Conservation (phyloP, 1,140 invertebrate species). For the Penaeus vannamei region DNA sequence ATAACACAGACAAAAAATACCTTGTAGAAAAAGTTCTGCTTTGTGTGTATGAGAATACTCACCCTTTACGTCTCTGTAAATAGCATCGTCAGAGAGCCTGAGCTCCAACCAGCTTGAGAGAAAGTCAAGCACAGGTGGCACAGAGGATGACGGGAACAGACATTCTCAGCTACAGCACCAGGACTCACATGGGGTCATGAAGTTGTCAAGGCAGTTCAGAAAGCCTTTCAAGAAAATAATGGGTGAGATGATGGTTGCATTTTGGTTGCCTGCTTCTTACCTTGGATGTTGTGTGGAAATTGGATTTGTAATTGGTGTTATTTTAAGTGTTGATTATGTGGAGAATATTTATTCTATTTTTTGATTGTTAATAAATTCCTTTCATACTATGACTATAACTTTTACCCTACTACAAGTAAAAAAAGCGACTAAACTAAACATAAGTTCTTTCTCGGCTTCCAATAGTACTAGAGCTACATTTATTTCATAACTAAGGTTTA, state of each 20-base stretch:
- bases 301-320: background rate
- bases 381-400: background rate
- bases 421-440: too few relatives aligned
- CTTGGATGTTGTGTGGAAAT: too few relatives aligned
- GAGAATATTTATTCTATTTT: background rate
- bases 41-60: too few relatives aligned
- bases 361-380: background rate
- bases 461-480: too few relatives aligned
- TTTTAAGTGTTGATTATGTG: background rate
- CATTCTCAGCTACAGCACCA: background rate
- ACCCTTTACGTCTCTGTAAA: background rate
- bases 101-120: conserved; percentile 42
- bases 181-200: conserved; percentile 36
- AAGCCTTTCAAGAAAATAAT: conserved; percentile 56
- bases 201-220: conserved; percentile 48
- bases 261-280: too few relatives aligned
- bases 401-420: background rate
- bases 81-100: conserved; percentile 46
- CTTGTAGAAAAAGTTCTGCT: too few relatives aligned
- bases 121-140: conserved; percentile 35
- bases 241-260: conserved; percentile 31
- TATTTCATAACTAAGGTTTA: too few relatives aligned
- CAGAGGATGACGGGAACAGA: conserved; percentile 39
- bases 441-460: too few relatives aligned
- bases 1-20: too few relatives aligned